A percentile compares a stretch with the other conserved stretches of the same genome.
phyloP scores from a whole-genome alignment of 2,888 invertebrate genomes.

The Acanthosepion lycidas region DNA sequence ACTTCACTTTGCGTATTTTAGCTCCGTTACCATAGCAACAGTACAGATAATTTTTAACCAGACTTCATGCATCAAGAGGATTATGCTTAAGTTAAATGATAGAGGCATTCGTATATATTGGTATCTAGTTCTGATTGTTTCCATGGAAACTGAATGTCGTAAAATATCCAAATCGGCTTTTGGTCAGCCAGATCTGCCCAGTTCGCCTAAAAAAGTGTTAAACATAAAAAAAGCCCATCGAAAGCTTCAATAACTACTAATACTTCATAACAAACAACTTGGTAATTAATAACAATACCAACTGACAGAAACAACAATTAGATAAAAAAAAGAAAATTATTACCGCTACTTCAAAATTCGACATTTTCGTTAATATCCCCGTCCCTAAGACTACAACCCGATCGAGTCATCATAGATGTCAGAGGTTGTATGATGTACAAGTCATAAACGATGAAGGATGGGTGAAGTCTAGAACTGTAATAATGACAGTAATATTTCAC shows the following conservation, averaged over 20 bases:
- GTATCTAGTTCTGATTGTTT: too few species aligned
- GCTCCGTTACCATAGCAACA: too few species aligned
- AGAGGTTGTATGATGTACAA: conserved; percentile 14
- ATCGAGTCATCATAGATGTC: neutral
- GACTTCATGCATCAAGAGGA: too few species aligned
- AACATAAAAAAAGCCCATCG: too few species aligned
- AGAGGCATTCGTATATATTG: too few species aligned
- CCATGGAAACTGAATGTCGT: too few species aligned
- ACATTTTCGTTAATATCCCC: neutral
- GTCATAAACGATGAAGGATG: neutral
- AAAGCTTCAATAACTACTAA: neutral
- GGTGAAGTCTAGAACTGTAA: conserved; percentile 2
- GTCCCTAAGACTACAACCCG: neutral
- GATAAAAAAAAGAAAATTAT: neutral
- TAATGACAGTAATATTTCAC: conserved; percentile 1
- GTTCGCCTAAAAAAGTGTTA: too few species aligned
- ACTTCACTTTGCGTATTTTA: too few species aligned
- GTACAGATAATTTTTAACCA: too few species aligned
- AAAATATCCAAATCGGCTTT: too few species aligned
- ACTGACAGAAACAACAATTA: neutral
- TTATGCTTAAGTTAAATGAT: too few species aligned
- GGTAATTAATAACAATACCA: neutral
- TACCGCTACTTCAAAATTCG: neutral
- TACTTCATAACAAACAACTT: neutral
- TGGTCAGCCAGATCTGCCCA: too few species aligned